phyloP scores from a whole-genome alignment of 2,113 vertebrate genomes.

The Psephotus haematonotus region DNA sequence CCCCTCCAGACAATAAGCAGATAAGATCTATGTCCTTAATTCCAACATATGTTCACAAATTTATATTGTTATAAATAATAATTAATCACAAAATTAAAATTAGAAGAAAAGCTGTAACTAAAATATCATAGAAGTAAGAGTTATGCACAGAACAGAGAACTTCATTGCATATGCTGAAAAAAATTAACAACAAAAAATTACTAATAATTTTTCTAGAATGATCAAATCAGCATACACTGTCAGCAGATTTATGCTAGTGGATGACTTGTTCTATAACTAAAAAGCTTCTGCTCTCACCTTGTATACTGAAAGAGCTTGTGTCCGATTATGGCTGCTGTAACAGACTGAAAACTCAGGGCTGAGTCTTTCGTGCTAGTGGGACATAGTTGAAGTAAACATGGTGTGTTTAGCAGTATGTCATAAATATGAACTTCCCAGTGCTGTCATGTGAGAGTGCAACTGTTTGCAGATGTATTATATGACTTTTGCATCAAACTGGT shows the following conservation, averaged over 20 bases:
- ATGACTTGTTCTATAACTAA: not conserved
- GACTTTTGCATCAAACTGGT: not conserved
- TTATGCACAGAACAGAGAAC: not conserved
- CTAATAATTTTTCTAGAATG: not conserved
- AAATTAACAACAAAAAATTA: not conserved
- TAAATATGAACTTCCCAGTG: not conserved
- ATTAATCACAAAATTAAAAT: not conserved
- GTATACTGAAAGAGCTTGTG: not conserved
- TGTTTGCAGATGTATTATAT: not conserved
- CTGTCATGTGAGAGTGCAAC: not conserved
- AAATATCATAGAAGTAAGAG: not conserved
- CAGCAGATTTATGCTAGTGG: not conserved
- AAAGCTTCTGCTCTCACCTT: not conserved
- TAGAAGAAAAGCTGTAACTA: not conserved
- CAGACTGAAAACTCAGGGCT: not conserved
- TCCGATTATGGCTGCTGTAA: not conserved
- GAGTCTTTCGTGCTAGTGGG: not conserved
- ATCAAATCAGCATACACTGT: not conserved
- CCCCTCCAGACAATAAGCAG: not conserved
- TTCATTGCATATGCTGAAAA: not conserved
- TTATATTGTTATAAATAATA: not conserved
- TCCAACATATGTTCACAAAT: not conserved
- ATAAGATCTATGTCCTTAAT: not conserved
- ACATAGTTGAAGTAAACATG: not conserved
- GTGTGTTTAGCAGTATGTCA: not conserved